Percentiles rank a stretch among this genome's conserved stretches.
Evolutionary conservation across 2,113 vertebrate species (phyloP).

Genomic region (Calidris pygmaea): DNA sequence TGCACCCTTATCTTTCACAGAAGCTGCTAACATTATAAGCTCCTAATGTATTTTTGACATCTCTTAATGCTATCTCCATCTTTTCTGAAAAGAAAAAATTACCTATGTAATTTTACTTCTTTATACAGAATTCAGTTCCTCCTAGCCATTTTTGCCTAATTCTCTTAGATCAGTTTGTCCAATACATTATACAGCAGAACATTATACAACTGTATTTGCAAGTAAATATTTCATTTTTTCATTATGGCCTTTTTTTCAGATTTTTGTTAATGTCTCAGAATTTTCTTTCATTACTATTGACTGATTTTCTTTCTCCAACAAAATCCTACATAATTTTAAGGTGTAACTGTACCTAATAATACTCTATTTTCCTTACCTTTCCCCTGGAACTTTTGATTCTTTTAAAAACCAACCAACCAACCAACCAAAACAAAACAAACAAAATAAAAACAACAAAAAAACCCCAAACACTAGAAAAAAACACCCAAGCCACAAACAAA

Average conservation of each 20-base stretch:
- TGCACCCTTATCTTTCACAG: neutral
- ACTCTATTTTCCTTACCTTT: neutral
- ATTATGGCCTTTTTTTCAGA: neutral
- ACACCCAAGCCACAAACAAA: neutral
- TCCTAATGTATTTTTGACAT: neutral
- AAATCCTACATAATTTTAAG: neutral
- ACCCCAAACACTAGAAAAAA: neutral
- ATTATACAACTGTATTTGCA: neutral
- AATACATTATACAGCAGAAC: neutral
- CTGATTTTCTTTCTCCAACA: neutral
- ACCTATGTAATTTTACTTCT: neutral
- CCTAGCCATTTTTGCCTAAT: neutral
- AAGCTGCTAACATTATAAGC: neutral
- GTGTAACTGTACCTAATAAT: neutral
- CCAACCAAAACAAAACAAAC: fast-evolving
- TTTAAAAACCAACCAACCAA: neutral
- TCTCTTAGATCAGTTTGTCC: neutral
- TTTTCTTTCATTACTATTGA: neutral
- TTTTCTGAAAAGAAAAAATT: neutral
- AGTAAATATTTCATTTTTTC: neutral
- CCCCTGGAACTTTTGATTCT: neutral
- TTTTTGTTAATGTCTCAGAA: neutral
- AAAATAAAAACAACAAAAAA: neutral
- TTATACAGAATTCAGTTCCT: neutral
- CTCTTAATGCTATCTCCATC: neutral